Base-by-base conservation (phyloP, 1,140 invertebrate species). In the Drosophila carrolli region DNA sequence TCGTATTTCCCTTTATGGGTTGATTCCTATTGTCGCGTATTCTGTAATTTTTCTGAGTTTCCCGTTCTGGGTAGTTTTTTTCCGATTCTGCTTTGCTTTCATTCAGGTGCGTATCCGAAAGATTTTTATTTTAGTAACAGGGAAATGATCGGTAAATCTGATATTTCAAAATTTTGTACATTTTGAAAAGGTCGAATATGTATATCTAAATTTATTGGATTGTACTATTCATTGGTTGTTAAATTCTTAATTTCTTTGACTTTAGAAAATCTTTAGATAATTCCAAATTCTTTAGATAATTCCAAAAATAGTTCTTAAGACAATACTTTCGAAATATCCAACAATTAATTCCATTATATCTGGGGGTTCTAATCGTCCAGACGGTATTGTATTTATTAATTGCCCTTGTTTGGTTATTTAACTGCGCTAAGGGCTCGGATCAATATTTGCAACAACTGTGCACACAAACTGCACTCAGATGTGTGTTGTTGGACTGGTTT, bases 401-500 rank as follows among this genome's bases (percentile, higher is more conserved):
- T 58, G 60, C 35, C 27, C 41, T 62, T 53, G 50, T 57, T 43
- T 66, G 55, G 37, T 61, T 67, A 67, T 37, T 61, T 62, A 67
- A 67, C 23, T 10, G 5, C 11, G 1, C 44, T 19, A 67, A 61
- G 63, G 63, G 63, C 63, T 48, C 23, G 23, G 10, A 44, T 59
- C 63, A 48, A 47, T 66, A 62, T 66, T 66, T 50, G 57, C 63
- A 62, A 67, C 63, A 67, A 62, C 63, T 67, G 63, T 67, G 63
- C 46, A 62, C 62, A 66, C 43, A 66, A 23, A 62, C 23, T 66
- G 63, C 63, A 66, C 44, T 66, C 27, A 27, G 29, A 16, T 61
- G 29, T 46, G n/a, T 47, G 63, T 13, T 11, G 35, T 62, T 62
- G 13, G 16, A 23, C 29, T 37, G n/a, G 62, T 14, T 62, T 48